A percentile compares a stretch with the other conserved stretches of the same genome.
Conservation (phyloP, 2,888 invertebrate genomes). For the Cistogaster globosa region DNA sequence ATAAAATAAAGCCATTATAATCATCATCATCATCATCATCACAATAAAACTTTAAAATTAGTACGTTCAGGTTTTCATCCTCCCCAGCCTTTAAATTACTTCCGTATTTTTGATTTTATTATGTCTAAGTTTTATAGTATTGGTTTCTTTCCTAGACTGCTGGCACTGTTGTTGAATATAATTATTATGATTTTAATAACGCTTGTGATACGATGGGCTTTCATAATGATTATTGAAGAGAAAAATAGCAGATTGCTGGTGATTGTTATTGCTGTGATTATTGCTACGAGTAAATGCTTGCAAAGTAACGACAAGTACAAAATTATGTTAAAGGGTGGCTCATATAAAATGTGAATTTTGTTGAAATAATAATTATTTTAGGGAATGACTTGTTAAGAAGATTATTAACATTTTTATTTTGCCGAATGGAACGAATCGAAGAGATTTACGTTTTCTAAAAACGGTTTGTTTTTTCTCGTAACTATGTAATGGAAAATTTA, state of each 20-base stretch:
- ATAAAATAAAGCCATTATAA: neutral
- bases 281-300: constrained; percentile 25
- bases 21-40: constrained; percentile 19
- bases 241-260: constrained; percentile 31
- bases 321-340: neutral
- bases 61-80: constrained; percentile 1
- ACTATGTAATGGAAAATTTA: too few species aligned
- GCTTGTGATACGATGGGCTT: constrained; percentile 22
- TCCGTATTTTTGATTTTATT: constrained; percentile 24
- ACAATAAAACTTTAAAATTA: constrained; percentile 19
- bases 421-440: too few species aligned
- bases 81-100: constrained; percentile 9
- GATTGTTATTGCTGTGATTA: constrained; percentile 52
- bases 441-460: too few species aligned
- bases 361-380: too few species aligned
- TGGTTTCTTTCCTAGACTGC: neutral
- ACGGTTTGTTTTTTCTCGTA: too few species aligned
- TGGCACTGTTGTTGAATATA: neutral
- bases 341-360: too few species aligned
- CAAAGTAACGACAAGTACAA: neutral
- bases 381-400: too few species aligned
- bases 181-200: constrained; percentile 2
- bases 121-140: constrained; percentile 1
- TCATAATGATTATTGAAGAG: constrained; percentile 34
- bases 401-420: too few species aligned